Evolutionary conservation across 2,113 vertebrate species (phyloP), one percentile per base, ranked within the genome.

Genomic region (Myotis davidii): DNA sequence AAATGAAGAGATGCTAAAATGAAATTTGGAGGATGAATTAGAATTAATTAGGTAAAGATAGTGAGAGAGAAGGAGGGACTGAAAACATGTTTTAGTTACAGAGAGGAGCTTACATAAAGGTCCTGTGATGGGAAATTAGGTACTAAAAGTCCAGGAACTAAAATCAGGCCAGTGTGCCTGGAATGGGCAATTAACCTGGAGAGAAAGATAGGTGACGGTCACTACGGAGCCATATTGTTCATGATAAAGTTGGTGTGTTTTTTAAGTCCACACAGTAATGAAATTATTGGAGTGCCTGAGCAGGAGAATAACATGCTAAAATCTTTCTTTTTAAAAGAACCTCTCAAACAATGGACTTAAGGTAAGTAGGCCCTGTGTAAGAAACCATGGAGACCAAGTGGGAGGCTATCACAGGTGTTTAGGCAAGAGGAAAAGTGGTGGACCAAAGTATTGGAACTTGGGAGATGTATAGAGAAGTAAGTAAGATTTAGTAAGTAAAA

Each of bases 41-140:
- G 16, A 87, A 73, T 52, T 50, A 78, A 84, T 29, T 14, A 90
- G 39, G 32, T 37, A 14, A 84, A 67, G 29, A 67, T 1, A 32
- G 10, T 37, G 16, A 77, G 2, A 9, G 12, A n/a, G 34, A 42
- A 65, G 17, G 9, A 6, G 2, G 4, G 1, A 34, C 1, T 39
- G 29, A 27, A 72, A 45, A 67, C 67, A 16, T 67, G 14, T 32
- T 52, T 81, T 20, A 32, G 6, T 67, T 77, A 65, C n/a, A 72
- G 14, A 88, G 8, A 74, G 54, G 42, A 78, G 45, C 23, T 42
- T 20, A 45, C 14, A 27, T 27, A 87, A 90, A 90, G 6, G 42
- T 13, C 25, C 9, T 48, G 52, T 37, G 8, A 27, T 32, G 27
- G 59, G 13, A 88, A 2, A 65, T 54, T 45, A 69, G 54, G 34